These are phyloP conservation scores for Melanitta fusca DNA, from an alignment of 2,797 vertebrate species.

Conservation along the genomic window DNA sequence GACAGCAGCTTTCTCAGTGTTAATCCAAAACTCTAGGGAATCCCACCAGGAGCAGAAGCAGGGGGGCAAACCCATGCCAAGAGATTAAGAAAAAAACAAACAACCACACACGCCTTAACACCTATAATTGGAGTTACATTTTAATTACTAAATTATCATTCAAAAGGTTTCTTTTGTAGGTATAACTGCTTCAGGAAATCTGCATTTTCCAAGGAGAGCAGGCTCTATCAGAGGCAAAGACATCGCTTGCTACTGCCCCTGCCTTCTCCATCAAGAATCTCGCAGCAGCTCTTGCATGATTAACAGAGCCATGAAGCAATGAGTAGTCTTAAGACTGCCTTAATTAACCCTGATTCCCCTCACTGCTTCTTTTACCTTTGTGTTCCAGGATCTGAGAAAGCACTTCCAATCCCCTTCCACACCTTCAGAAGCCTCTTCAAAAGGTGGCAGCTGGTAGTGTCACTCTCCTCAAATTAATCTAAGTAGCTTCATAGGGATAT, in stretches of 20 bases:
- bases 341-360: constrained; percentile 23
- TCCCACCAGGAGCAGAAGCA: neutral
- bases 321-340: neutral
- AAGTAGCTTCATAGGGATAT: neutral
- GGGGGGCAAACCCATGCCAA: neutral
- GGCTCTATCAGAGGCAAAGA: neutral
- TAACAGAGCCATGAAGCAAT: neutral
- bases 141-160: neutral
- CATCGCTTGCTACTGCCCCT: neutral
- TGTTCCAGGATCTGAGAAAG: neutral
- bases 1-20: neutral
- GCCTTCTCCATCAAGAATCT: neutral
- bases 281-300: neutral
- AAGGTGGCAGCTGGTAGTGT: neutral
- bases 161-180: neutral
- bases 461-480: constrained; percentile 8
- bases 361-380: neutral
- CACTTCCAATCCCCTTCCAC: neutral
- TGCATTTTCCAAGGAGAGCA: neutral
- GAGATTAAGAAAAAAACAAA: neutral
- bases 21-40: neutral
- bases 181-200: neutral
- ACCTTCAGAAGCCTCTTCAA: neutral
- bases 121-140: neutral
- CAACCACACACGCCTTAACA: neutral